Evolutionary conservation across 2,113 vertebrate species (phyloP).

Genomic region (Phrynosoma platyrhinos): DNA sequence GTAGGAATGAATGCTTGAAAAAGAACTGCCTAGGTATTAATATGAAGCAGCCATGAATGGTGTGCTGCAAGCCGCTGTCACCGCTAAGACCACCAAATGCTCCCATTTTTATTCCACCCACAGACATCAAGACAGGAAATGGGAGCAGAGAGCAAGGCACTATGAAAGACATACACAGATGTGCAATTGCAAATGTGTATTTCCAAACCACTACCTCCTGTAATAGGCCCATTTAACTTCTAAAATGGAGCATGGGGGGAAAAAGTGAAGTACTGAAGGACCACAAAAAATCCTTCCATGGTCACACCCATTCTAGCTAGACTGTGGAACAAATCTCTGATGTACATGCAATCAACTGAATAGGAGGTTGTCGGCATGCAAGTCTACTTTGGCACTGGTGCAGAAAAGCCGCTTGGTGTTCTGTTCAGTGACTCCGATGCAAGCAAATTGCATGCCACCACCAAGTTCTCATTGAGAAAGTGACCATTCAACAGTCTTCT

Average conservation of each 20-base stretch:
- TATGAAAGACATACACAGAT: not conserved
- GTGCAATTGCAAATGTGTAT: not conserved
- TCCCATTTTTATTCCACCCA: not conserved
- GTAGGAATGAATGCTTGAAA: not conserved
- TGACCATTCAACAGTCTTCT: not conserved
- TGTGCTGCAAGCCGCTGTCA: not conserved
- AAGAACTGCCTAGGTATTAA: not conserved
- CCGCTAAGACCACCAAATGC: no score
- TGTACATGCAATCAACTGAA: not conserved
- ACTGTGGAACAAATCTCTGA: not conserved
- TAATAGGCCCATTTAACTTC: not conserved
- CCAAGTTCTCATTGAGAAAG: no score
- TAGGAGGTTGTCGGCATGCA: not conserved
- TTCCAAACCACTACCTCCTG: constrained; percentile 14
- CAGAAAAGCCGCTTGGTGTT: not conserved
- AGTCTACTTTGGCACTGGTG: not conserved
- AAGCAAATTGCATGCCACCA: no score
- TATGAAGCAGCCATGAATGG: not conserved
- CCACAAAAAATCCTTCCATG: not conserved
- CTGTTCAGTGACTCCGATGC: no score
- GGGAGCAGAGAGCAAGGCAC: no score
- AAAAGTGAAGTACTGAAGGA: not conserved
- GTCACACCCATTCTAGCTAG: constrained; percentile 12
- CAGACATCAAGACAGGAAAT: not conserved
- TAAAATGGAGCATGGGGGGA: constrained; percentile 5